These are phyloP conservation scores for Myiozetetes cayanensis DNA, from an alignment of 2,113 vertebrate species.

Conservation along the genomic window DNA sequence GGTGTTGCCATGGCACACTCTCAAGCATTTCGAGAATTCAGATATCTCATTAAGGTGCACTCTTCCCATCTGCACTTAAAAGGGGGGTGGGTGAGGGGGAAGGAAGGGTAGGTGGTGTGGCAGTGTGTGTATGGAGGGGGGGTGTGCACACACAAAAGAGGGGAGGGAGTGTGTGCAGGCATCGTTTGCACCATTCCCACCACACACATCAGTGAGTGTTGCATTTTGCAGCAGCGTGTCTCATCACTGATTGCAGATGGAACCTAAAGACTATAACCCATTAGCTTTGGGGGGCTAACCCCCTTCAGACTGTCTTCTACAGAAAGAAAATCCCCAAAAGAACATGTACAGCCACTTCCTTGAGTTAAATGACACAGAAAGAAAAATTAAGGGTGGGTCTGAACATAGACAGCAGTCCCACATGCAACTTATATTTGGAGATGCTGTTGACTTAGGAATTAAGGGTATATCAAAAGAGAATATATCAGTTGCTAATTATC, in stretches of 20 bases:
- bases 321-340: neutral
- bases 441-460: neutral
- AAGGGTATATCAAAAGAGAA: neutral
- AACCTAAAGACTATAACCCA: neutral
- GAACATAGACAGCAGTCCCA: neutral
- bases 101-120: no score
- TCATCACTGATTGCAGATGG: neutral
- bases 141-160: neutral
- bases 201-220: neutral
- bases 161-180: rapidly evolving
- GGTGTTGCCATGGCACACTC: neutral
- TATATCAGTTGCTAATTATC: neutral
- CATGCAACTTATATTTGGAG: neutral
- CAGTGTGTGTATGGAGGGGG: no score
- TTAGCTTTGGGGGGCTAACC: neutral
- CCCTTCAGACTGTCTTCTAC: neutral
- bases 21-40: neutral
- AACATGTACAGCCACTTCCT: neutral
- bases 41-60: neutral
- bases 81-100: neutral
- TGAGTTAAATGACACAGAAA: neutral
- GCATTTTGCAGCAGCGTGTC: neutral
- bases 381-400: neutral
- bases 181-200: neutral
- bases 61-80: neutral